phyloP scores from a whole-genome alignment of 2,797 vertebrate genomes.

The Lacerta bilineata region DNA sequence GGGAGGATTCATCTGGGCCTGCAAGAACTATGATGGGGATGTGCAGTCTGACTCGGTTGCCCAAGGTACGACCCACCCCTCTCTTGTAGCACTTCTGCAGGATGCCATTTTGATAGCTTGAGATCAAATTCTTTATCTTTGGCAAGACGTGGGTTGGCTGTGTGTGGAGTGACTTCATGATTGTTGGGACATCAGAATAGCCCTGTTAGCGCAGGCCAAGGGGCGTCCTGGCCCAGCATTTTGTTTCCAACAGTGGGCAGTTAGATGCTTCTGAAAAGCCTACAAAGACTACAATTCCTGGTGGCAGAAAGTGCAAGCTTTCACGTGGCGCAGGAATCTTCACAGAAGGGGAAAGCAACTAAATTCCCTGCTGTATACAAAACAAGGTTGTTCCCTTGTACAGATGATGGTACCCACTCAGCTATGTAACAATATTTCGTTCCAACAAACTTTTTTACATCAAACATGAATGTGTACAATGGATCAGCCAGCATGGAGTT shows the following conservation, averaged over 20 bases:
- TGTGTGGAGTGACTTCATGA: neutral
- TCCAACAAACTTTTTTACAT: neutral
- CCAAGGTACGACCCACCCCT: constrained; percentile 84
- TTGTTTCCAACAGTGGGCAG: neutral
- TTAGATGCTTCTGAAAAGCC: neutral
- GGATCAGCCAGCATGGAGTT: neutral
- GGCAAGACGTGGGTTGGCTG: neutral
- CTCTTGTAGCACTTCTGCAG: neutral
- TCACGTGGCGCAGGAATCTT: neutral
- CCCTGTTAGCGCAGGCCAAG: neutral
- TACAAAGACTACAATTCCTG: neutral
- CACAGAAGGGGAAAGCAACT: neutral
- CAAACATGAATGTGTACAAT: neutral
- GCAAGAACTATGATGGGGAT: constrained; percentile 98
- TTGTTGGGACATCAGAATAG: neutral
- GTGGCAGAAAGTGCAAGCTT: neutral
- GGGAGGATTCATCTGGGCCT: constrained; percentile 98
- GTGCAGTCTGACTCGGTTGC: constrained; percentile 98
- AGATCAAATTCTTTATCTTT: neutral
- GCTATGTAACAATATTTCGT: neutral
- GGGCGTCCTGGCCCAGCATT: neutral
- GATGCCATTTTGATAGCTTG: neutral
- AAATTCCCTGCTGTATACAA: neutral
- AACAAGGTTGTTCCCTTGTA: neutral
- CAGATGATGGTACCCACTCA: neutral